Evolutionary conservation across 2,888 invertebrate species (phyloP), one percentile per base, ranked within the genome.

Genomic region (Cerceris rybyensis): DNA sequence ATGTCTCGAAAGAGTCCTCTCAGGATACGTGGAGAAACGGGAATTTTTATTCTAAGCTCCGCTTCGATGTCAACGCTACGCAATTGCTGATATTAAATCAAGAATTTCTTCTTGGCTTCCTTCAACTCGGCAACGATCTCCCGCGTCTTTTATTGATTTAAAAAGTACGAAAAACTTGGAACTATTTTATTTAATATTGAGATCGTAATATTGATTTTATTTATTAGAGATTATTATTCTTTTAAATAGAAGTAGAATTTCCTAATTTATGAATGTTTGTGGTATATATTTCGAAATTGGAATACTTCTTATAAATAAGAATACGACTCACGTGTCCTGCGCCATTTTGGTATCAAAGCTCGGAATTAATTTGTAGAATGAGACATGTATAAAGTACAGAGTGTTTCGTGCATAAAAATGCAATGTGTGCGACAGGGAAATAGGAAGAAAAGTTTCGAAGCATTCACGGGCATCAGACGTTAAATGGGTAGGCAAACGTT

Each of bases 401-500:
- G 28, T 11, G 46, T 46, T 11, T 46, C 46, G 7, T 52, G 71
- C 72, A 84, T 81, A 75, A 81, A 80, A 84, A 84, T 83, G 76
- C 80, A 61, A 57, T 73, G 70, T 78, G 28, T 64, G 67, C 81
- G 66, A 76, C 57, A 42, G 55, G 72, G 54, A 73, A 78, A 72
- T 71, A 65, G 68, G 73, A 78, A 78, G 71, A 42, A 78, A 70
- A 68, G 61, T 70, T 63, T 42, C 71, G 73, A 69, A 58, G 61
- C 76, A 84, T 78, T 84, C 75, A 71, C 73, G 57, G 75, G 75
- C 84, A 81, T 81, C 84, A 72, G 83, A 85, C 82, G 83, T 85
- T 90, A 90, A 90, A 90, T 88, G 88, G 89, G 84, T 87, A 86
- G 87, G 90, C 89, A 90, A 90, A 90, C 90, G 89, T 89, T 90